These are phyloP conservation scores for Sebastes wilsoni DNA, from an alignment of 2,797 vertebrate genomes.

Conservation along the genomic window DNA sequence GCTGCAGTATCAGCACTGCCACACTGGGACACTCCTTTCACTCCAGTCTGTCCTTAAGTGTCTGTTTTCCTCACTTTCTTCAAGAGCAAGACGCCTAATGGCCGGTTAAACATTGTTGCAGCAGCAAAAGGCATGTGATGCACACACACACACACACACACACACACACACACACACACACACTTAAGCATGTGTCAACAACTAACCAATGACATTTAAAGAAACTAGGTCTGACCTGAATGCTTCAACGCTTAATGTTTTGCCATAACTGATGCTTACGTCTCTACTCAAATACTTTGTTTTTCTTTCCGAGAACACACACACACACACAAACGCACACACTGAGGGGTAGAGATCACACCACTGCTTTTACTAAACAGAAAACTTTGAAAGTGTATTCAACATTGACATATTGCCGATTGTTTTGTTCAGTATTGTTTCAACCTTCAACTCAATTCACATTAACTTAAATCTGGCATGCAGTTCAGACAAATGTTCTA, in stretches of 20 bases:
- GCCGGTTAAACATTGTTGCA: slow-evolving; percentile 27
- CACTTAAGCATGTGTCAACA: not conserved
- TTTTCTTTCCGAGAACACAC: not conserved
- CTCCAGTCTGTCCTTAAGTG: not conserved
- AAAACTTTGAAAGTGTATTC: not conserved
- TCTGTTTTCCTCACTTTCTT: slow-evolving; percentile 10
- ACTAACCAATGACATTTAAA: not conserved
- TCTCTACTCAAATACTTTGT: not conserved
- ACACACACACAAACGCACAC: no score
- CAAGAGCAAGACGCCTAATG: not conserved
- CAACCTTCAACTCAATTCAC: not conserved
- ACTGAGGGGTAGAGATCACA: not conserved
- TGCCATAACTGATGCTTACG: slow-evolving; percentile 6
- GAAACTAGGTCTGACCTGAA: slow-evolving; percentile 5
- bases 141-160: not conserved
- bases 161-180: not conserved
- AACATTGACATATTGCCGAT: not conserved
- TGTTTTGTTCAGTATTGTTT: not conserved
- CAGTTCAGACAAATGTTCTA: not conserved
- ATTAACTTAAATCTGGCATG: not conserved
- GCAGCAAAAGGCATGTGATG: not conserved
- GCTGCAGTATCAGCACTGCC: not conserved
- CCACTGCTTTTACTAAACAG: not conserved
- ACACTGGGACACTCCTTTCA: slow-evolving; percentile 1
- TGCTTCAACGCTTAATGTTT: slow-evolving; percentile 9